Evolutionary conservation across 1,140 invertebrate species (phyloP), one percentile per base, ranked within the genome.

Genomic region (Sminthurinus signatus): DNA sequence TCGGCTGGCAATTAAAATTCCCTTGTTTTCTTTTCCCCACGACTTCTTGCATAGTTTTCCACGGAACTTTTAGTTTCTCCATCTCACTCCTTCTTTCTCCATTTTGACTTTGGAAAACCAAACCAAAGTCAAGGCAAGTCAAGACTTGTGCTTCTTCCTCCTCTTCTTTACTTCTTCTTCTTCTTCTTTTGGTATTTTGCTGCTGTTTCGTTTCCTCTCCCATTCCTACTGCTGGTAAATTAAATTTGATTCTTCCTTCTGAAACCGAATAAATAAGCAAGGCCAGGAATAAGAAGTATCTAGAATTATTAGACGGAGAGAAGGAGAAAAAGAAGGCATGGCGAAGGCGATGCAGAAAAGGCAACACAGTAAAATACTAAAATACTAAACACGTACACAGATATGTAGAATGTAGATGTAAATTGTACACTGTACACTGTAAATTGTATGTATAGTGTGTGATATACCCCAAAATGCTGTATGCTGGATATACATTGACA

Each of bases 21-120:
- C 65, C 60, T 68, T 68, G 66, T 68, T 68, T 68, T 68, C 64
- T 67, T 62, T 67, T 67, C 65, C 56, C 65, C 57, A 27, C 46
- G 64, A 66, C 64, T 66, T 66, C 59, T 60, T 66, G 59, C 58
- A 66, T 66, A 66, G 64, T 66, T 66, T 66, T 66, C 44, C 56
- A 39, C 51, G 44, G 14, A 50, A 50, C 43, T 48, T 51, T 32
- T 50, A 31, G 12, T 50, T 56, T 56, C 50, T 15, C 15, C 32
- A 5, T 36, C 32, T 15, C 15, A 36, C 32, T 15, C 32, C 15
- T 15, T 15, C 32, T 36, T 15, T 36, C 32, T 15, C 32, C 32
- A 5, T 36, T 36, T 15, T 36, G 32, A 8, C 32, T 36, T n/a
- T n/a, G n/a, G n/a, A n/a, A 36, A 36, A 15, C 32, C 15, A 15